A percentile compares a stretch with the other conserved stretches of the same genome.
phyloP scores from a whole-genome alignment of 2,888 invertebrate genomes.

The Megalurothrips usitatus region DNA sequence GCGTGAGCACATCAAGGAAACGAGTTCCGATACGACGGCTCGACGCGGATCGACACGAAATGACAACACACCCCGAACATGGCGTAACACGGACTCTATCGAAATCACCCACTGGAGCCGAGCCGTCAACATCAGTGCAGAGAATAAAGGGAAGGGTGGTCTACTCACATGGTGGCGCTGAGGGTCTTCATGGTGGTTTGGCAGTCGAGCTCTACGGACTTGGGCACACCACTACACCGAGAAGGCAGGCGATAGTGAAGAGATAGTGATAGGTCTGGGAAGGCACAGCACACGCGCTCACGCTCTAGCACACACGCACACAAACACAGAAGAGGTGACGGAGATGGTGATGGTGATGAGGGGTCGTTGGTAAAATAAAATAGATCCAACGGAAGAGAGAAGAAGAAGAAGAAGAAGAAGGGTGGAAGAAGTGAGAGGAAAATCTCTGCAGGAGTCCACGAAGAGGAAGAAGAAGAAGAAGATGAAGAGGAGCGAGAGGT shows the following conservation, averaged over 20 bases:
- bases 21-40: too few relatives aligned
- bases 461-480: background rate
- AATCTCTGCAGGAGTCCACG: background rate
- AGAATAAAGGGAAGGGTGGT: background rate
- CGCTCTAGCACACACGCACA: too few relatives aligned
- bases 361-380: background rate
- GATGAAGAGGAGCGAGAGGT: background rate
- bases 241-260: background rate
- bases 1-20: background rate
- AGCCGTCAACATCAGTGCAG: background rate
- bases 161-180: background rate
- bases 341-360: background rate
- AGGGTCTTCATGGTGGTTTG: background rate
- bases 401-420: background rate
- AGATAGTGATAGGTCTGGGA: background rate
- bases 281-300: background rate
- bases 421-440: background rate
- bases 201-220: background rate
- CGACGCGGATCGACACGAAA: too few relatives aligned
- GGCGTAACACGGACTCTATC: too few relatives aligned
- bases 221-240: too few relatives aligned
- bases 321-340: background rate
- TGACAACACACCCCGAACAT: too few relatives aligned
- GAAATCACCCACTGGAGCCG: background rate
- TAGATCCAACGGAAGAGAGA: background rate